Base-by-base conservation (phyloP, 2,888 invertebrate species). In the Digitonthophagus gazella region DNA sequence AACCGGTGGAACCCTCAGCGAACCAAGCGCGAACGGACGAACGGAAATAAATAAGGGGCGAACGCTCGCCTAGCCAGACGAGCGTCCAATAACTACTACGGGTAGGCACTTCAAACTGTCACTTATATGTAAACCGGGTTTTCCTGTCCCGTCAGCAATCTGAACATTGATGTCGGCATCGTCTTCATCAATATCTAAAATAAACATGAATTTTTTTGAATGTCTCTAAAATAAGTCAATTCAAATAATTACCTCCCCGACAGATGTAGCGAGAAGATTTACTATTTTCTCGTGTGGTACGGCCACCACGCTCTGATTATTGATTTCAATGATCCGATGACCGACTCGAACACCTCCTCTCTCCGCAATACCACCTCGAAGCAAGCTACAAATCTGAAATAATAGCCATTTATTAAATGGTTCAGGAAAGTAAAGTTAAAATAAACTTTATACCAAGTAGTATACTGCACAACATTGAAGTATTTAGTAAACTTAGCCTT, bases 141-240 rank as follows among this genome's bases (percentile, higher is more conserved):
- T 86, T 99, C 99, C 86, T 99, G 99, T 71, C 99, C 99, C 76
- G 99, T 99, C 80, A 99, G 87, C 82, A 99, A 88, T 80, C 98
- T 91, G 88, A 98, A 99, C 97, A 99, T 99, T 75, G 98, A 98
- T 75, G 99, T 99, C 78, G 99, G 99, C 99, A 99, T 99, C 71
- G 99, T 99, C 86, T 99, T 99, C 98, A 99, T 99, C 78, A 98
- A 89, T 78, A 99, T 99, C 97, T 98, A 88, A 28, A 88, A 87
- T 73, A 11, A 22, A 58, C 4, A 61, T 56, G 5, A 22, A 70
- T 58, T 66, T 58, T 22, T 8, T 54, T 15, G 54, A 14, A 66
- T 19, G 57, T 19, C 11, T 8, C 55, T 6, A 69, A 65, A 65
- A 58, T 54, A 66, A 11, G 6, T 19, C 1, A 67, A 64, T 54